These are phyloP conservation scores for Drosophila funebris DNA, from an alignment of 1,140 invertebrate genomes.

Conservation along the genomic window DNA sequence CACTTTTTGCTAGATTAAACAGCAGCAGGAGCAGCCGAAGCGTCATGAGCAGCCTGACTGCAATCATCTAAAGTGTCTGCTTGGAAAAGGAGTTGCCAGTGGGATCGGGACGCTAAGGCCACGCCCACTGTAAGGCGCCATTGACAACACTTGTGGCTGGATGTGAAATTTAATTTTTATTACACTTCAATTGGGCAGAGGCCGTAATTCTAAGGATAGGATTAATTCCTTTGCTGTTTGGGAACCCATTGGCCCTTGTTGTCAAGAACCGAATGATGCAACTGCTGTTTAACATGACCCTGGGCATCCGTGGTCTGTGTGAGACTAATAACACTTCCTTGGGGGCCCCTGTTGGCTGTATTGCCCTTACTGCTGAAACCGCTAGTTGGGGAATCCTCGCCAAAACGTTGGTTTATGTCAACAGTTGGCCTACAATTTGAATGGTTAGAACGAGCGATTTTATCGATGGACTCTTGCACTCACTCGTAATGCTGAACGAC, in stretches of 20 bases:
- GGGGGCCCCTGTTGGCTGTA: background rate
- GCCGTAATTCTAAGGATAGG: constrained; percentile 6
- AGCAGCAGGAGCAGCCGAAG: background rate
- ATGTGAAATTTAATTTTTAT: constrained; percentile 18
- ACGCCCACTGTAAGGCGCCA: constrained; percentile 46
- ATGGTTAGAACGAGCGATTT: background rate
- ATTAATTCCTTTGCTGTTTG: background rate
- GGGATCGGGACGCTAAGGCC: constrained; percentile 10
- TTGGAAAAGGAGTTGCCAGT: background rate
- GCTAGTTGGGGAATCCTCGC: constrained; percentile 47
- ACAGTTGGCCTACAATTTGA: background rate
- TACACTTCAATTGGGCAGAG: constrained; percentile 20
- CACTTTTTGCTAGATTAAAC: constrained; percentile 61
- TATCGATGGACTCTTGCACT: background rate
- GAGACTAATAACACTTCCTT: background rate
- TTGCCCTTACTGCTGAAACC: background rate
- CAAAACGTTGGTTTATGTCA: constrained; percentile 39
- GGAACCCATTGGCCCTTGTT: background rate
- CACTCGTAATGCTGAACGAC: background rate
- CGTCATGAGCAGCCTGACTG: constrained; percentile 7
- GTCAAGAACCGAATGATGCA: background rate
- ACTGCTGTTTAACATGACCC: background rate
- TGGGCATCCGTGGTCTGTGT: background rate
- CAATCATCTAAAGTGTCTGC: constrained; percentile 71
- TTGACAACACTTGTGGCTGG: constrained; percentile 28